Evolutionary conservation across 30 jellyfish, hydroid and myxozoan genomes (phyloP), one percentile per base, ranked within the genome.

Genomic region (Catostylus mosaicus): DNA sequence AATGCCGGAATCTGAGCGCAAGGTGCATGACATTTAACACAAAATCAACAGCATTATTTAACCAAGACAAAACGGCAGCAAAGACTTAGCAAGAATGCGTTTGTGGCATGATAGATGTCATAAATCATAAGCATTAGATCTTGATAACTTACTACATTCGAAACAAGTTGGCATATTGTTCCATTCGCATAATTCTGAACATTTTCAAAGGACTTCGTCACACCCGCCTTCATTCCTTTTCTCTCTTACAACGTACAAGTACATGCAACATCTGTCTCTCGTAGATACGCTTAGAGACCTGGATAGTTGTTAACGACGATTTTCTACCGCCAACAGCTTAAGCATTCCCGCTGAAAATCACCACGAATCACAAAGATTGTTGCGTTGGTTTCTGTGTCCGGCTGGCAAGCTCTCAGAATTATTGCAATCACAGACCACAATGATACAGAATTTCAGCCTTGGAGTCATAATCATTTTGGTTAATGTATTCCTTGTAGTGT

Each of bases 181-280:
- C 88, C 88, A 76, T 76, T 57, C 88, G 88, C 88, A 76, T 59
- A 68, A 76, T 76, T 60, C 72, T 76, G 57, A 76, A 76, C 88
- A 76, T 76, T 35, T 74, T 74, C 14, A 45, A 34, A 46, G 63
- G 73, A 35, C 18, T 40, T 7, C 10, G 22, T 29, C 18, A 30
- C 61, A 18, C 70, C 59, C 30, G 73, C 59, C 70, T 27, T 40
- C 82, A 78, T 63, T 43, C 80, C 70, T 30, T 26, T 79, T 56
- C 46, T 30, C 60, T 33, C 23, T 47, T 77, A 26, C 46, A 66
- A 27, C 37, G 20, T 37, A 59, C 2, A 3, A 59, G 18, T 59
- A 22, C 9, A 23, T 59, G 71, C 19, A 80, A 67, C 90, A 80
- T 65, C 90, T 80, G 90, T 52, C 84, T 19, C 20, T 69, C 84